These are phyloP conservation scores for Gobionotothen gibberifrons DNA, from an alignment of 2,797 vertebrate genomes.

Conservation along the genomic window DNA sequence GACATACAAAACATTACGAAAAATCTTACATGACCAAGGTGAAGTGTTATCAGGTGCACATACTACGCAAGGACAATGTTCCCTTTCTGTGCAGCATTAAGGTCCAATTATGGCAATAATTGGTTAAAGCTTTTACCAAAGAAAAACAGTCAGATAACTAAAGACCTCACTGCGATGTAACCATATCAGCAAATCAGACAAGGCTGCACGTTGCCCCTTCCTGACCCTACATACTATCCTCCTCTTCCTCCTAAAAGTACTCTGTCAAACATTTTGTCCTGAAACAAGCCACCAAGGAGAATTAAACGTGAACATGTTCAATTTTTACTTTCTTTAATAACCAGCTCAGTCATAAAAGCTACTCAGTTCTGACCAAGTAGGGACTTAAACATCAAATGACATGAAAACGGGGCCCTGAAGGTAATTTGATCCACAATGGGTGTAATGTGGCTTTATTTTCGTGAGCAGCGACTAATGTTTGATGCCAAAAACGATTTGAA, in stretches of 20 bases:
- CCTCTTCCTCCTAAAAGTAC: conserved; percentile 23
- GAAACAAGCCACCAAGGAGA: conserved; percentile 53
- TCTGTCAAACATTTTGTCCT: conserved; percentile 33
- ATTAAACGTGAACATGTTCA: conserved; percentile 48
- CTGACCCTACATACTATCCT: not conserved
- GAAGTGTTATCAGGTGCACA: not conserved
- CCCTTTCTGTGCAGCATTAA: not conserved
- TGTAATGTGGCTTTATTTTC: conserved; percentile 65
- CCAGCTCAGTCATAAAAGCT: conserved; percentile 39
- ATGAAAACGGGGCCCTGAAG: conserved; percentile 57
- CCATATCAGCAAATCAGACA: no score
- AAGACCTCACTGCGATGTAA: no score
- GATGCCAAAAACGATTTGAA: conserved; percentile 64
- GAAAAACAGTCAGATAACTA: not conserved
- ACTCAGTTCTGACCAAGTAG: conserved; percentile 38
- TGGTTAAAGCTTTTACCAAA: not conserved
- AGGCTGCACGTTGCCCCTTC: no score
- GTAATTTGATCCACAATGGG: conserved; percentile 55
- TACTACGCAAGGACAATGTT: not conserved
- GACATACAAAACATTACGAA: not conserved
- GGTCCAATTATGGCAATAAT: not conserved
- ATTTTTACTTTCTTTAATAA: conserved; percentile 53
- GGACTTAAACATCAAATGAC: conserved; percentile 55
- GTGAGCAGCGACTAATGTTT: conserved; percentile 66
- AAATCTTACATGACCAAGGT: not conserved